A percentile compares a stretch with the other conserved stretches of the same genome.
Evolutionary conservation across 2,113 vertebrate species (phyloP).

Genomic region (Glaucomys volans): DNA sequence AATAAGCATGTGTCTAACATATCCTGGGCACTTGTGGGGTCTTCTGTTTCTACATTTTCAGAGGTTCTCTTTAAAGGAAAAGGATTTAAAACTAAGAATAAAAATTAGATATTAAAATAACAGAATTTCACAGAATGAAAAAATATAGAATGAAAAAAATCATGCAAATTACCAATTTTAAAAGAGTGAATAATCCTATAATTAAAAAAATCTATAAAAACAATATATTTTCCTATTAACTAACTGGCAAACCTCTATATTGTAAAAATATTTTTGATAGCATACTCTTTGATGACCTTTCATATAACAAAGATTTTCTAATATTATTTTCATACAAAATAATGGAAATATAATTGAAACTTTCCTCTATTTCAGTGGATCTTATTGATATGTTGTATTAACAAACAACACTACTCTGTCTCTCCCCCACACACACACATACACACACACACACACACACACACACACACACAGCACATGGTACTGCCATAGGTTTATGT

Average conservation of each 20-base stretch:
- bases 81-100: not conserved
- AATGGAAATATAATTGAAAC: not conserved
- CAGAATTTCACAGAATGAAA: not conserved
- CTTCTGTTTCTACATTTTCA: not conserved
- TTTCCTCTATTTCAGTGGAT: not conserved
- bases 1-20: not conserved
- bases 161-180: slow-evolving; percentile 8
- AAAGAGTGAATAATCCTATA: slow-evolving; percentile 12
- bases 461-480: not conserved
- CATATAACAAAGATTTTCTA: slow-evolving; percentile 10
- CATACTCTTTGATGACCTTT: slow-evolving; percentile 18
- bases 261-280: not conserved
- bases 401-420: not conserved
- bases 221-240: not conserved
- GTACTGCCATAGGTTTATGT: not conserved
- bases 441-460: not conserved
- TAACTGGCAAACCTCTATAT: not conserved
- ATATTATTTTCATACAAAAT: not conserved
- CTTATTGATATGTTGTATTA: not conserved
- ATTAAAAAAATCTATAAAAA: slow-evolving; percentile 21
- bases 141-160: slow-evolving; percentile 8
- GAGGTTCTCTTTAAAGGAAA: slow-evolving; percentile 20
- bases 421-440: not conserved
- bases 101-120: slow-evolving; percentile 34
- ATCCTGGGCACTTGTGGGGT: not conserved